phyloP scores from a whole-genome alignment of 2,888 invertebrate genomes.

The Stenolophus ochropezus region DNA sequence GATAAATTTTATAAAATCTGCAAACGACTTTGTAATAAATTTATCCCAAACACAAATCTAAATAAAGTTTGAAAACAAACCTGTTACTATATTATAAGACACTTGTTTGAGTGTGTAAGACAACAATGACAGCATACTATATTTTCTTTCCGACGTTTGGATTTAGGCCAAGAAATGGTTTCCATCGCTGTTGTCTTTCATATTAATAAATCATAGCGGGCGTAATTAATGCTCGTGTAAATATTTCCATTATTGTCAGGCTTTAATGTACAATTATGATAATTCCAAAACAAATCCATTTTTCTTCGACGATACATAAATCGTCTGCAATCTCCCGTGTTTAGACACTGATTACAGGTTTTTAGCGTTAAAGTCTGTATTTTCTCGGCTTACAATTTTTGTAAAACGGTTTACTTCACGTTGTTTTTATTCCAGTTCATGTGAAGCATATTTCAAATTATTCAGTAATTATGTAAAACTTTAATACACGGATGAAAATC shows the following conservation, averaged over 20 bases:
- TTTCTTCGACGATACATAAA: constrained; percentile 12
- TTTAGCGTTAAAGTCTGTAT: neutral
- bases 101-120: neutral
- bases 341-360: constrained; percentile 17
- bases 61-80: too few relatives aligned
- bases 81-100: neutral
- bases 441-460: constrained; percentile 17
- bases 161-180: constrained; percentile 11
- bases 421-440: constrained; percentile 7
- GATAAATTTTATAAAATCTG: too few relatives aligned
- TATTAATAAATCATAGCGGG: constrained; percentile 23
- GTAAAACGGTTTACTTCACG: neutral
- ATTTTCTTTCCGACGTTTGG: too few relatives aligned
- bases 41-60: too few relatives aligned
- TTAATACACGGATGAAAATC: constrained; percentile 33
- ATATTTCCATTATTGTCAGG: constrained; percentile 37
- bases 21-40: too few relatives aligned
- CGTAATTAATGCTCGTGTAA: constrained; percentile 32
- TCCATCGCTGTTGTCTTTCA: neutral
- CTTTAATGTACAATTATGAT: constrained; percentile 35
- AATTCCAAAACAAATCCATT: constrained; percentile 32
- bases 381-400: constrained; percentile 9
- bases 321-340: neutral
- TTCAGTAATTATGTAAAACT: constrained; percentile 30
- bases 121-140: neutral